Evolutionary conservation across 2,888 invertebrate genomes (phyloP), one percentile per base, ranked within the genome.

Genomic region (Mechanitis mazaeus): DNA sequence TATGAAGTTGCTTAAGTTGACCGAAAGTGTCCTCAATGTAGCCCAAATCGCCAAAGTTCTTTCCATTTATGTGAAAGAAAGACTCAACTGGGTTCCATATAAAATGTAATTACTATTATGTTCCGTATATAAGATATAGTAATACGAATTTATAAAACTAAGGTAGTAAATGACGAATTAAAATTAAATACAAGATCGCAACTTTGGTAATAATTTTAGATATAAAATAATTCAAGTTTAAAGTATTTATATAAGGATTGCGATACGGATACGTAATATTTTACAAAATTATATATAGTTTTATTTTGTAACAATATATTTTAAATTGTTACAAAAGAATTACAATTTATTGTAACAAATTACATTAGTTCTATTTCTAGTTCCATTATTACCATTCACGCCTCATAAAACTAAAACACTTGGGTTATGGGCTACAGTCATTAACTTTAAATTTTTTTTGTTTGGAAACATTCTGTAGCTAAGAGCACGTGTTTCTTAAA

Each of bases 361-460:
- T 50, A 50, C 31, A 50, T 11, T 50, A 50, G 31, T 50, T 50
- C 50, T 11, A 50, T 50, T 63, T 63, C 64, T 50, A 50, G 31
- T 50, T 50, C 31, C 31, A 50, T 31, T 64, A 64, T 64, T 56
- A 61, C 64, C 64, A 60, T 65, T 64, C 60, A 66, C 65, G 68
- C 60, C 60, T 64, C 65, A 66, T 66, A 64, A 66, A 66, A 58
- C 63, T 58, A 58, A 60, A 66, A 66, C 65, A 67, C 65, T 68
- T 61, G 59, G 62, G 62, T 56, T 60, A 60, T 35, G 59, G 59
- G 59, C 62, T 61, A 67, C 67, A 65, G 59, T 64, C 68, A 64
- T 67, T 67, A 59, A 61, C 65, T 65, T 68, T 66, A 60, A 63
- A 63, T 56, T 58, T 64, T 60, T 54, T 54, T 64, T 59, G 35